These are phyloP conservation scores for Carterocephalus palaemon DNA, from an alignment of 2,888 invertebrate genomes.

Conservation along the genomic window DNA sequence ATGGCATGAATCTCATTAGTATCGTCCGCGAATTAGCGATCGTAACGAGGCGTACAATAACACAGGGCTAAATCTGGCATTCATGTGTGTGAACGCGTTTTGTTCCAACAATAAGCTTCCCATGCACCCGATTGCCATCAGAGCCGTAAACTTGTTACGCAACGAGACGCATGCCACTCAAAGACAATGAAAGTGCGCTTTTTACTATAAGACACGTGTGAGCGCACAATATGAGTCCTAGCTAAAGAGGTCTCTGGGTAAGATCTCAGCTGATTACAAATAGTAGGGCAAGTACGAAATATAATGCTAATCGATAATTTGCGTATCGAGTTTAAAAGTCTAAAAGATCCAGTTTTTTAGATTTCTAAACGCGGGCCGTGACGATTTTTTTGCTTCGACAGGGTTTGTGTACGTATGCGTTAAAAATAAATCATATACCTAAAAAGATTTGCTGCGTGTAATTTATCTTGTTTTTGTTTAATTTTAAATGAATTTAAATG, in stretches of 20 bases:
- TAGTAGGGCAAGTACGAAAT: neutral
- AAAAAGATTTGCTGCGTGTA: too few relatives aligned
- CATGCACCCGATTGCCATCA: constrained; percentile 69
- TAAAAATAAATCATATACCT: too few relatives aligned
- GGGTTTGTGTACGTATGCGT: too few relatives aligned
- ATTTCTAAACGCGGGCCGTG: too few relatives aligned
- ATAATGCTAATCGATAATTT: neutral
- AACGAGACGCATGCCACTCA: constrained; percentile 59
- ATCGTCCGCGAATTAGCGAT: constrained; percentile 47
- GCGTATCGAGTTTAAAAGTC: too few relatives aligned
- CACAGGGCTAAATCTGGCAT: constrained; percentile 53
- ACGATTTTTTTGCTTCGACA: too few relatives aligned
- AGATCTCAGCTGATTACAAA: constrained; percentile 23
- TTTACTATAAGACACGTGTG: constrained; percentile 60
- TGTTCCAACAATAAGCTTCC: constrained; percentile 59
- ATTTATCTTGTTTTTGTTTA: too few relatives aligned
- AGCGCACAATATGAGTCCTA: constrained; percentile 60
- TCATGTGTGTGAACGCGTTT: constrained; percentile 66
- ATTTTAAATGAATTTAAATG: too few relatives aligned
- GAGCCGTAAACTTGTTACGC: constrained; percentile 66
- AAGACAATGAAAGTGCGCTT: constrained; percentile 69
- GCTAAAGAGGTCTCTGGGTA: constrained; percentile 54
- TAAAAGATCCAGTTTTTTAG: too few relatives aligned
- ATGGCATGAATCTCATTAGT: constrained; percentile 21
- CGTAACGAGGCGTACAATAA: constrained; percentile 48